Conservation (phyloP, 2,888 invertebrate species). For the Perdita meconis region DNA sequence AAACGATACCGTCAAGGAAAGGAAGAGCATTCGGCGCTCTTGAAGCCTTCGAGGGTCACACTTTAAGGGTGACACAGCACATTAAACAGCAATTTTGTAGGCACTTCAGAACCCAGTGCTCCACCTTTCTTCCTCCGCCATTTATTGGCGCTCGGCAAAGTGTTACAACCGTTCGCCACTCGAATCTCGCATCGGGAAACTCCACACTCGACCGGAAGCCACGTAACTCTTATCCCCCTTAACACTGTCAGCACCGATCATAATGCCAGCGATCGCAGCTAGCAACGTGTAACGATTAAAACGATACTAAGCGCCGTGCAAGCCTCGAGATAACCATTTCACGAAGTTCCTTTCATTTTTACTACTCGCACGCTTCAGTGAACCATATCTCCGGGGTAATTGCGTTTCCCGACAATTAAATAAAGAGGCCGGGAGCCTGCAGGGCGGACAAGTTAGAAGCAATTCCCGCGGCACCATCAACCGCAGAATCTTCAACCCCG, state of each 20-base stretch:
- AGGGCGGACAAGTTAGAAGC: constrained; percentile 9
- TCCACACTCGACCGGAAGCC: not conserved
- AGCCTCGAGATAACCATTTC: not conserved
- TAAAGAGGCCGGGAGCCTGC: not conserved
- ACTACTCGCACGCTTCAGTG: constrained; percentile 8
- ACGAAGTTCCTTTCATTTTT: constrained; percentile 6
- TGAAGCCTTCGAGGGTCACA: too few relatives aligned
- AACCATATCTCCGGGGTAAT: not conserved
- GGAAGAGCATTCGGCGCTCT: too few relatives aligned
- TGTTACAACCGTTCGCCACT: not conserved
- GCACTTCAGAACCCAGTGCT: too few relatives aligned
- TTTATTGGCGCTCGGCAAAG: not conserved
- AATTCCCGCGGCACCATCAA: constrained; percentile 17
- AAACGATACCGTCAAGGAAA: too few relatives aligned
- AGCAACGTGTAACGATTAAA: not conserved
- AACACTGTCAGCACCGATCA: not conserved
- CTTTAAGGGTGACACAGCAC: too few relatives aligned
- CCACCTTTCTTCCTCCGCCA: too few relatives aligned
- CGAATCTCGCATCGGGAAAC: constrained; percentile 12
- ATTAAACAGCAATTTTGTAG: too few relatives aligned
- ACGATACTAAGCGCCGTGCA: not conserved
- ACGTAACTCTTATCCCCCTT: not conserved
- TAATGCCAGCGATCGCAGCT: not conserved
- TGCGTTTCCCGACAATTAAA: constrained; percentile 41
- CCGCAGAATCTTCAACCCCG: constrained; percentile 8